Percentiles rank a stretch among this genome's conserved stretches.
These are phyloP conservation scores for Drosophila quadrilineata DNA, from an alignment of 1,140 invertebrate species.

Conservation along the genomic window DNA sequence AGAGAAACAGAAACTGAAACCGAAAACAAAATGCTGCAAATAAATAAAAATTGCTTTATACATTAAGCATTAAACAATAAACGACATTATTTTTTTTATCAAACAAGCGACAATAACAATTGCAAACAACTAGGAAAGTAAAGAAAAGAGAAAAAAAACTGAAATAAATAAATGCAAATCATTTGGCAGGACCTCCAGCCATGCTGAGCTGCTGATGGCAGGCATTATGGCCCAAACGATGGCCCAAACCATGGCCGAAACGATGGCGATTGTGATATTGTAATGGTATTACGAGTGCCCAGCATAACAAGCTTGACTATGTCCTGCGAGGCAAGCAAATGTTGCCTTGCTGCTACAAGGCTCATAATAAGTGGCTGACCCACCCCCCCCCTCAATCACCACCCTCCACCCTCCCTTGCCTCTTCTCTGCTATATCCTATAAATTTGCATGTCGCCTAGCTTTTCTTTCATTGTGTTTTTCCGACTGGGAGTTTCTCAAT, in stretches of 20 bases:
- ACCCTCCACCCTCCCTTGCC: not conserved
- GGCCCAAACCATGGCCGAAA: not conserved
- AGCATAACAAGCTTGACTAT: constrained; percentile 5
- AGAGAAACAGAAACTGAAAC: constrained; percentile 18
- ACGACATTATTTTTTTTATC: constrained; percentile 76
- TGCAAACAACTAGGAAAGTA: constrained; percentile 25
- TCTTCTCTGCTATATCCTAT: constrained; percentile 26
- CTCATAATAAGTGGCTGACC: constrained; percentile 29
- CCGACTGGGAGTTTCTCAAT: constrained; percentile 18
- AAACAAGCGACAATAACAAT: constrained; percentile 35
- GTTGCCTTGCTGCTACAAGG: constrained; percentile 1
- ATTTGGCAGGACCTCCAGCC: constrained; percentile 42
- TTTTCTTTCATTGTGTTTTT: constrained; percentile 14
- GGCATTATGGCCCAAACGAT: constrained; percentile 23
- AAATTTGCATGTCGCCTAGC: constrained; percentile 52
- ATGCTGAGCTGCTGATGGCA: constrained; percentile 34
- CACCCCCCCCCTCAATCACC: not conserved
- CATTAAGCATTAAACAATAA: constrained; percentile 80
- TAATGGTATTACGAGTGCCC: constrained; percentile 40
- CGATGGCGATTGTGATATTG: constrained; percentile 27
- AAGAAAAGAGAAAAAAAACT: constrained; percentile 8
- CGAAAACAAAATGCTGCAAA: constrained; percentile 56
- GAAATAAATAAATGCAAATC: constrained; percentile 75
- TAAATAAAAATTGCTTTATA: constrained; percentile 80
- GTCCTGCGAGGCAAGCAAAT: constrained; percentile 1